Evolutionary conservation across 2,888 invertebrate genomes (phyloP).

Genomic region (Agonopterix heracliana): DNA sequence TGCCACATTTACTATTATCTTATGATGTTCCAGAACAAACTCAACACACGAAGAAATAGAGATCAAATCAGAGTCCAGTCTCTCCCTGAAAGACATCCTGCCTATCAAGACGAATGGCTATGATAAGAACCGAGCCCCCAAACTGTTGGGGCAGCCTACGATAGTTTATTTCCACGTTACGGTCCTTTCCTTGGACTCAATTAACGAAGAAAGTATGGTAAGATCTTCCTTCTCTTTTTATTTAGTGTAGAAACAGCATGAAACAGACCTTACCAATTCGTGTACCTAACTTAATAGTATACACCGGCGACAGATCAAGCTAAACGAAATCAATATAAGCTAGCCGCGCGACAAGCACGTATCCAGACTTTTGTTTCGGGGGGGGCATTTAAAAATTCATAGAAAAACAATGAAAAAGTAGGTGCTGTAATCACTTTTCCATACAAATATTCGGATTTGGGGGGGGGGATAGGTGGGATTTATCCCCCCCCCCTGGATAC

Average conservation of each 20-base stretch:
- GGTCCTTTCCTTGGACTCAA: constrained; percentile 93
- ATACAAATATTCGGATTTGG: no score
- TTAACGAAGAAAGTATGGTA: constrained; percentile 97
- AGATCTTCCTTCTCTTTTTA: constrained; percentile 17
- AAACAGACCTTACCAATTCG: not conserved
- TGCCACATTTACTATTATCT: no score
- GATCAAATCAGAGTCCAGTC: constrained; percentile 57
- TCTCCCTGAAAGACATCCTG: constrained; percentile 89
- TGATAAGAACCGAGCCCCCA: constrained; percentile 93
- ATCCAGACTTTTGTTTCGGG: no score
- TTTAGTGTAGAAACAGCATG: no score
- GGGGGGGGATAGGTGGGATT: no score
- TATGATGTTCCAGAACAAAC: constrained; percentile 48
- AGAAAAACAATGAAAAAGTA: no score
- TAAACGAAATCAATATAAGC: no score
- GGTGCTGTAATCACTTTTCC: no score
- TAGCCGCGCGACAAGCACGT: no score
- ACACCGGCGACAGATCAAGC: not conserved
- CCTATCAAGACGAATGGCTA: constrained; percentile 90
- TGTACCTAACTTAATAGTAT: not conserved
- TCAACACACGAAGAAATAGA: constrained; percentile 65
- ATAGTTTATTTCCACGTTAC: constrained; percentile 94
- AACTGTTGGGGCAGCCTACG: constrained; percentile 89
- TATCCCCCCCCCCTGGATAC: no score
- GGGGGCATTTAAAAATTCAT: no score